Conservation (phyloP, 2,797 vertebrate species). For the Echiichthys vipera region DNA sequence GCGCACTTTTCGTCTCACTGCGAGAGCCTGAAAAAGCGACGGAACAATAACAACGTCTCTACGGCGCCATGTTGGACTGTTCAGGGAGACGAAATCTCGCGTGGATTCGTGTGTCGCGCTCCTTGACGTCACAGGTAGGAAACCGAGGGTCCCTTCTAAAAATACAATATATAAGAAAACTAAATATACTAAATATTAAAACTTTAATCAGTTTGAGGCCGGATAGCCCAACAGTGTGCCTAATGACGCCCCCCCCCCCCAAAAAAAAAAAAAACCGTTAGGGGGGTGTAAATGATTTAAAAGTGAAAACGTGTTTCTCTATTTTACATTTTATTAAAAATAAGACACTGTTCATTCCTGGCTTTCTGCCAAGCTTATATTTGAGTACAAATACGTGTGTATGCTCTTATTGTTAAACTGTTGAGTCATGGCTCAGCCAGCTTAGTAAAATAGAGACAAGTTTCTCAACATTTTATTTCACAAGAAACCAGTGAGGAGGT, state of each 20-base stretch:
- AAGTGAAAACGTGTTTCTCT: too few relatives aligned
- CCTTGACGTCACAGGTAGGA: constrained; percentile 58
- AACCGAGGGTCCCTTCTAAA: too few relatives aligned
- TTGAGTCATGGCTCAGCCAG: too few relatives aligned
- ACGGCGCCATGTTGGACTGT: constrained; percentile 83
- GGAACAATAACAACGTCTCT: constrained; percentile 83
- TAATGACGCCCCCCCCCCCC: too few relatives aligned
- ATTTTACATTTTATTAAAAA: too few relatives aligned
- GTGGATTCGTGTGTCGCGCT: constrained; percentile 43
- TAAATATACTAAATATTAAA: too few relatives aligned
- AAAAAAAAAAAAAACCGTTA: too few relatives aligned
- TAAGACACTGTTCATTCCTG: too few relatives aligned
- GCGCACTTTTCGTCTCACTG: constrained; percentile 8
- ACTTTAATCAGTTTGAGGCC: too few relatives aligned
- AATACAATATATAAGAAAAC: too few relatives aligned
- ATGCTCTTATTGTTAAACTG: not conserved
- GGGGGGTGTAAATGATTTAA: too few relatives aligned
- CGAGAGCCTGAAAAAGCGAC: constrained; percentile 33
- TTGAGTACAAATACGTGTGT: not conserved
- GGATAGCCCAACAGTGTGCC: accelerated
- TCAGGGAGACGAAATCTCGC: constrained; percentile 54
- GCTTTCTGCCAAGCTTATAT: too few relatives aligned
- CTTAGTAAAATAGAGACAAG: not conserved
- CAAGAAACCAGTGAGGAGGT: not conserved
- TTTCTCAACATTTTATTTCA: constrained; percentile 54